Percentiles rank a stretch among this genome's conserved stretches.
These are phyloP conservation scores for Pteromalus puparum DNA, from an alignment of 1,140 invertebrate species.

Conservation along the genomic window DNA sequence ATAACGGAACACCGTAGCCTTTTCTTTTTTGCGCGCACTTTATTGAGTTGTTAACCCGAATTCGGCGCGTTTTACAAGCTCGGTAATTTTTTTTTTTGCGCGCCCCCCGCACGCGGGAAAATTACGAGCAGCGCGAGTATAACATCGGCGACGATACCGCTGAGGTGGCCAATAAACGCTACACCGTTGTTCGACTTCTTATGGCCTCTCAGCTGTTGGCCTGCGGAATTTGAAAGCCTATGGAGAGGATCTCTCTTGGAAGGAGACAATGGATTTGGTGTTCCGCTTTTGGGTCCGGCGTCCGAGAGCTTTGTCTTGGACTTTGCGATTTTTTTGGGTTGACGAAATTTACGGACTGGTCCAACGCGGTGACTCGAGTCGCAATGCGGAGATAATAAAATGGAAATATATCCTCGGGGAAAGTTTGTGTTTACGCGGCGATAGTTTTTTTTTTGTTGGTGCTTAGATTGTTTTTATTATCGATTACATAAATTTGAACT, in stretches of 20 bases:
- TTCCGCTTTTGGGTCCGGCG: not conserved
- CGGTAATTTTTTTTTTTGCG: not conserved
- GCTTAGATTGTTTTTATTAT: not conserved
- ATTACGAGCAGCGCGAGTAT: not conserved
- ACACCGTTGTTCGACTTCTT: conserved; percentile 1
- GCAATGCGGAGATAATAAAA: too few species aligned
- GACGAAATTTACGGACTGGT: not conserved
- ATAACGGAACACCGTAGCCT: not conserved
- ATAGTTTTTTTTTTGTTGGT: too few species aligned
- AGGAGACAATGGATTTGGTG: not conserved
- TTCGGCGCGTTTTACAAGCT: conserved; percentile 12
- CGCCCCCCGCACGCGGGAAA: not conserved
- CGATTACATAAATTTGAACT: not conserved
- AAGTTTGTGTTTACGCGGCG: too few species aligned
- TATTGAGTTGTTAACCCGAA: conserved; percentile 36
- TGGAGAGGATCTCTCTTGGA: not conserved
- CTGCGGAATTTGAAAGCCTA: not conserved
- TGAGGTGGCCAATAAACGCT: not conserved
- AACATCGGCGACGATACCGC: not conserved
- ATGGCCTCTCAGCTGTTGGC: not conserved
- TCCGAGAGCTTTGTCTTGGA: not conserved
- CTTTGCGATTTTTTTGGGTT: not conserved
- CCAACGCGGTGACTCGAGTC: too few species aligned
- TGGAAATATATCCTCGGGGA: too few species aligned
- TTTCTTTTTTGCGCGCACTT: conserved; percentile 8